These are phyloP conservation scores for Heliconius himera DNA, from an alignment of 1,140 invertebrate genomes.

Conservation along the genomic window DNA sequence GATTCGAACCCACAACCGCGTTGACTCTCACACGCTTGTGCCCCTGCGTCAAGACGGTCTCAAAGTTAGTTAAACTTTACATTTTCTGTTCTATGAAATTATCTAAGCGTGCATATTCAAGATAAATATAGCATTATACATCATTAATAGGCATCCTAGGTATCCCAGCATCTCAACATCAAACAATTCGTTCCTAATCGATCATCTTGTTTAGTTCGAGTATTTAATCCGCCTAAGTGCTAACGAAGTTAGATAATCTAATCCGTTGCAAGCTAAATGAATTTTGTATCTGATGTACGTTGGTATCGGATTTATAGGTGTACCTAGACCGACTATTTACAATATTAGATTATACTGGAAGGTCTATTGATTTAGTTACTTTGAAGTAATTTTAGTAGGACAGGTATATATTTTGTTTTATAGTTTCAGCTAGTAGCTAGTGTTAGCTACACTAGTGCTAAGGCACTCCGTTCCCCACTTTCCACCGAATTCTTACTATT, in stretches of 20 bases:
- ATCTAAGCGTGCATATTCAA: not conserved
- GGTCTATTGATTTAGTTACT: not conserved
- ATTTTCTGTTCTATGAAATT: not conserved
- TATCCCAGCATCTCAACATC: constrained; percentile 17
- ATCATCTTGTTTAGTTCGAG: constrained; percentile 16
- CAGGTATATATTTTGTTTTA: no score
- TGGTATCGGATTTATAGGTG: not conserved
- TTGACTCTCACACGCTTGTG: no score
- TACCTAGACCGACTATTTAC: not conserved
- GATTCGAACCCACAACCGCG: no score
- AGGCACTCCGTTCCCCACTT: no score
- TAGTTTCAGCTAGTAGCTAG: no score
- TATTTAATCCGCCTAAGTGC: constrained; percentile 17
- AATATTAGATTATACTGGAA: not conserved
- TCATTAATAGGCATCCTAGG: not conserved
- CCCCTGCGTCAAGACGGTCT: no score
- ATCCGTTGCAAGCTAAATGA: not conserved
- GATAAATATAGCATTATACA: not conserved
- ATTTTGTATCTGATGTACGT: not conserved
- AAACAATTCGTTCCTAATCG: constrained; percentile 25
- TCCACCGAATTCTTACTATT: no score
- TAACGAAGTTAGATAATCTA: constrained; percentile 6
- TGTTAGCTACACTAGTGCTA: no score
- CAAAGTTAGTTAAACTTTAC: no score
- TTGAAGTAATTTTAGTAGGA: not conserved